phyloP scores from a whole-genome alignment of 2,797 vertebrate species.

The Cynodonichthys magdalenae region DNA sequence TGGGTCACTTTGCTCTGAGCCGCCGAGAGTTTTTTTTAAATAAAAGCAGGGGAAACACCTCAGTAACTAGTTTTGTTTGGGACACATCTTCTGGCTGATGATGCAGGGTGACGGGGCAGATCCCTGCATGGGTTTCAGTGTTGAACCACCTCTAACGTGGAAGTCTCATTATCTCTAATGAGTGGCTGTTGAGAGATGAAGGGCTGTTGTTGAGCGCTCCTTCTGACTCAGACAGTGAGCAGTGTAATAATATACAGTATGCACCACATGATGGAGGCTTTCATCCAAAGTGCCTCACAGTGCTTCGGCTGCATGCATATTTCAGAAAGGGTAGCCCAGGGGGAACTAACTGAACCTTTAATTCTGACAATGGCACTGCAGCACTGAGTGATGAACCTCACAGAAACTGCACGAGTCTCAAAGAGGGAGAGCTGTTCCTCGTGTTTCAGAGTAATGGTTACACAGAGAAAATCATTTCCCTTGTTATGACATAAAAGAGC shows the following conservation, averaged over 20 bases:
- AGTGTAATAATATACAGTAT: slow-evolving; percentile 47
- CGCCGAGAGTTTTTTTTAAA: slow-evolving; percentile 7
- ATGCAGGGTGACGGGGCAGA: slow-evolving; percentile 4
- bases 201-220: slow-evolving; percentile 52
- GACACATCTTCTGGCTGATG: slow-evolving; percentile 14
- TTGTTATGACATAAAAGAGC: slow-evolving; percentile 15
- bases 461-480: slow-evolving; percentile 17
- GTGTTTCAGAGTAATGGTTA: slow-evolving; percentile 14
- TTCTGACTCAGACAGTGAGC: slow-evolving; percentile 45
- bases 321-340: slow-evolving; percentile 33
- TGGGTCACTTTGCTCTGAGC: slow-evolving; percentile 27
- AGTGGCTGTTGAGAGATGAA: slow-evolving; percentile 64
- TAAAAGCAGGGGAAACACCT: slow-evolving; percentile 3
- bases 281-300: slow-evolving; percentile 46
- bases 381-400: slow-evolving; percentile 4
- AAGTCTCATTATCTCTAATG: slow-evolving; percentile 60
- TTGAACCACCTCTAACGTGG: slow-evolving; percentile 37
- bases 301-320: slow-evolving; percentile 42
- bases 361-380: slow-evolving; percentile 20
- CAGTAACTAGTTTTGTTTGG: neutral
- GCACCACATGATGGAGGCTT: slow-evolving; percentile 45
- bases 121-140: slow-evolving; percentile 31
- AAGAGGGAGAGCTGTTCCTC: neutral
- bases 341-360: slow-evolving; percentile 31
- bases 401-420: slow-evolving; percentile 10